Base-by-base conservation (phyloP, 1,140 invertebrate genomes). In the Ruditapes philippinarum region DNA sequence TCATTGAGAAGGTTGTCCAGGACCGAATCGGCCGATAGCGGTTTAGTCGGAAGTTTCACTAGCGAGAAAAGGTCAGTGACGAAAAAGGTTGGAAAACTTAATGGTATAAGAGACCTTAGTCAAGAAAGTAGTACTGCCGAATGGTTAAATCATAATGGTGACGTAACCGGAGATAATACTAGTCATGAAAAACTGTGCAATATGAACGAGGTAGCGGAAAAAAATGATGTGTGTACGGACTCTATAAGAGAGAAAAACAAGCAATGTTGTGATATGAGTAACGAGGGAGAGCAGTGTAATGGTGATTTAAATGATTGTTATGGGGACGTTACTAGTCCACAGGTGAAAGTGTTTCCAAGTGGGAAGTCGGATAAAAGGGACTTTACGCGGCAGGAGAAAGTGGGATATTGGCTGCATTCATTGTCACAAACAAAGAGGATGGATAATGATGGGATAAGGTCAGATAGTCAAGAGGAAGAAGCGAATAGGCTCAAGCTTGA, bases 371-470 rank as follows among this genome's bases (percentile, higher is more conserved):
- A 80, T 17, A 65, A 40, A 28, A 70, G 74, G 9, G 74, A 88
- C 33, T 42, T 88, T 40, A 45, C 85, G n/a, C 38, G 85, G 51
- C 74, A 79, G 31, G 85, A 88, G 28, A 88, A 88, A 36, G 76
- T 88, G 22, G 85, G 85, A 17, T 79, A 79, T n/a, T 88, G 85
- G 85, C 57, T 88, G 28, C 38, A 73, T 25, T 88, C 85, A 17
- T 28, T 88, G 31, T 45, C 73, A 51, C 31, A 73, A 36, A 78
- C 74, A 36, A 70, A 70, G 33, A 62, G 28, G 28, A 62, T 62
- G 57, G 25, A 62, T 62, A 62, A 62, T 62, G 57, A 62, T 7
- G 57, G 57, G 9, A 38, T 40, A 9, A 70, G 65, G 65, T 38
- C 33, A 38, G 65, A 28, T 38, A 40, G 33, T 70, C 33, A 70